phyloP scores from a whole-genome alignment of 2,888 invertebrate genomes.

The Leptarthrus brevirostris region DNA sequence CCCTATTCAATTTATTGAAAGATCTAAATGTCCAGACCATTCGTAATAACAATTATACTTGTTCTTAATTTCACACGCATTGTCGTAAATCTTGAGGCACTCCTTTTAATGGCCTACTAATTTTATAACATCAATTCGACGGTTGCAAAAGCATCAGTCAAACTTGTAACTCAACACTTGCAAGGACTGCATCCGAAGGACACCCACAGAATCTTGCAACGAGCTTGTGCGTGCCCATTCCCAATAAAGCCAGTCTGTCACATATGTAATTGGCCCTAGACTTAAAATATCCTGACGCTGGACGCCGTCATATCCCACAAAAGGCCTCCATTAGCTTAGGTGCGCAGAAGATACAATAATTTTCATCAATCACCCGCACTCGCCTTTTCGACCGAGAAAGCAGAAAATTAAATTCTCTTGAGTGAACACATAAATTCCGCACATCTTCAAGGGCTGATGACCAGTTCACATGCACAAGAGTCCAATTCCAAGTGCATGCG shows the following conservation, averaged over 20 bases:
- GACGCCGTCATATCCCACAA: slow-evolving; percentile 35
- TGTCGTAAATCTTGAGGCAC: too few relatives aligned
- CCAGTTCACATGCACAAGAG: slow-evolving; percentile 42
- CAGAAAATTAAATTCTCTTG: slow-evolving; percentile 48
- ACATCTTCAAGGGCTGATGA: slow-evolving; percentile 39
- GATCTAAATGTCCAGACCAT: too few relatives aligned
- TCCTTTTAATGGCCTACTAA: too few relatives aligned
- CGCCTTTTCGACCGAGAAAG: slow-evolving; percentile 17
- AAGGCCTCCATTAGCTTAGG: slow-evolving; percentile 35
- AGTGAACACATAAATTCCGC: slow-evolving; percentile 48
- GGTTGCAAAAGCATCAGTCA: background rate
- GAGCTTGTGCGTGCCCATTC: slow-evolving; percentile 31
- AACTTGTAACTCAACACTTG: slow-evolving; percentile 4
- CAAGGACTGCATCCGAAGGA: slow-evolving; percentile 1
- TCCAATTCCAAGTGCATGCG: background rate
- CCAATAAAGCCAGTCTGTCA: slow-evolving; percentile 35
- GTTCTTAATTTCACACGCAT: too few relatives aligned
- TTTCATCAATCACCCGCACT: slow-evolving; percentile 47
- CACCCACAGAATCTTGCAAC: slow-evolving; percentile 11
- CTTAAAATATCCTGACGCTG: slow-evolving; percentile 4
- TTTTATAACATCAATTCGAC: background rate
- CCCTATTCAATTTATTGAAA: too few relatives aligned
- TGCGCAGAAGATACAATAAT: slow-evolving; percentile 20
- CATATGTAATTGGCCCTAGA: slow-evolving; percentile 4
- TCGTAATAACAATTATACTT: too few relatives aligned